These are phyloP conservation scores for Tiaroga cobitis DNA, from an alignment of 2,797 vertebrate species.

Conservation along the genomic window DNA sequence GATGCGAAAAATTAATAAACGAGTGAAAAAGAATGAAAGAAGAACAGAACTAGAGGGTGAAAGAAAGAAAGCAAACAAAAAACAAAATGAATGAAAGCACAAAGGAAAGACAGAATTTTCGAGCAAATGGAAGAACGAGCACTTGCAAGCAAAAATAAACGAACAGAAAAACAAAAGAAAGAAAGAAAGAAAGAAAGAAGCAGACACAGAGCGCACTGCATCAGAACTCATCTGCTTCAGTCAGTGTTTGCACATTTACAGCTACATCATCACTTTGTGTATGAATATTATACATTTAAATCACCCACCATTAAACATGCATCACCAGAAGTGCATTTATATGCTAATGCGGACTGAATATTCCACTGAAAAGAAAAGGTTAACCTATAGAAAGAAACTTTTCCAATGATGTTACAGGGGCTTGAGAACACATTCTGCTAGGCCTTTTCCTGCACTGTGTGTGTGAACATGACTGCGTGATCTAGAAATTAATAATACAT, in stretches of 20 bases:
- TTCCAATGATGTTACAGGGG: constrained; percentile 59
- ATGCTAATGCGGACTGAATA: constrained; percentile 76
- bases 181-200: background rate
- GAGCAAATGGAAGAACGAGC: background rate
- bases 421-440: constrained; percentile 19
- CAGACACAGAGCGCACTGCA: background rate
- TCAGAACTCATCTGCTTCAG: constrained; percentile 53
- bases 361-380: constrained; percentile 73
- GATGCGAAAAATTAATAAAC: constrained; percentile 58
- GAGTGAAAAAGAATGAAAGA: background rate
- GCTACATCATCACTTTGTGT: constrained; percentile 78
- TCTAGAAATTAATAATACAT: background rate
- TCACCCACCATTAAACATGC: constrained; percentile 75
- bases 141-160: background rate
- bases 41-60: background rate
- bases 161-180: background rate
- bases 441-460: constrained; percentile 50
- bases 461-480: background rate
- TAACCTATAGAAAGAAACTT: constrained; percentile 76
- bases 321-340: constrained; percentile 77
- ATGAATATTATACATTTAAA: constrained; percentile 78
- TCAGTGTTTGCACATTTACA: constrained; percentile 73
- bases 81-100: background rate
- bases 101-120: background rate
- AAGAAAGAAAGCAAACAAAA: background rate